Conservation (phyloP, 2,113 vertebrate species). For the Mastomys coucha region DNA sequence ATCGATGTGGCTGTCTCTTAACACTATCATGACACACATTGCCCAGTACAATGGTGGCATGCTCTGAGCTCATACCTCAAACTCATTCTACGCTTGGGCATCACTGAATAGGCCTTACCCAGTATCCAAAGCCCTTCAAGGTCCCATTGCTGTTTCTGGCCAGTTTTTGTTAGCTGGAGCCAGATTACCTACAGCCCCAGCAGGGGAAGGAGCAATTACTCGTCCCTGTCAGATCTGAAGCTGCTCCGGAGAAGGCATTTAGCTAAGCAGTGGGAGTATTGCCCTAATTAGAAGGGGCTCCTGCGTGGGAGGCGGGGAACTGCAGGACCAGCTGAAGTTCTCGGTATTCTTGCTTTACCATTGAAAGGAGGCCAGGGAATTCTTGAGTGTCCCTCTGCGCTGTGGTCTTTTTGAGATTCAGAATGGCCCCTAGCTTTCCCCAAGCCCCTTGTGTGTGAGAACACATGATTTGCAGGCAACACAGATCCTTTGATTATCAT, state of each 20-base stretch:
- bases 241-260: constrained; percentile 47
- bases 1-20: neutral
- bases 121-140: neutral
- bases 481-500: neutral
- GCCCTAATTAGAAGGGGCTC: constrained; percentile 50
- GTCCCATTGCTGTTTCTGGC: neutral
- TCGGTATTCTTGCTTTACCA: neutral
- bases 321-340: constrained; percentile 44
- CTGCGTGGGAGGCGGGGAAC: constrained; percentile 36
- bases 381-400: neutral
- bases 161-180: constrained; percentile 54
- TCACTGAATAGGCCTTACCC: neutral
- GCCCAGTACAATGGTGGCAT: neutral
- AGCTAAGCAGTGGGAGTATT: constrained; percentile 62
- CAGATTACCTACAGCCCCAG: constrained; percentile 48
- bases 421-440: neutral
- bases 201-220: constrained; percentile 54
- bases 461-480: neutral
- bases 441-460: neutral
- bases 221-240: constrained; percentile 53
- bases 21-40: neutral
- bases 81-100: neutral
- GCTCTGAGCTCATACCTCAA: neutral
- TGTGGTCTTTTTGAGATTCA: constrained; percentile 35
- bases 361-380: neutral